These are phyloP conservation scores for Pangasius sanitwongsei DNA, from an alignment of 2,797 vertebrate species.

Conservation along the genomic window DNA sequence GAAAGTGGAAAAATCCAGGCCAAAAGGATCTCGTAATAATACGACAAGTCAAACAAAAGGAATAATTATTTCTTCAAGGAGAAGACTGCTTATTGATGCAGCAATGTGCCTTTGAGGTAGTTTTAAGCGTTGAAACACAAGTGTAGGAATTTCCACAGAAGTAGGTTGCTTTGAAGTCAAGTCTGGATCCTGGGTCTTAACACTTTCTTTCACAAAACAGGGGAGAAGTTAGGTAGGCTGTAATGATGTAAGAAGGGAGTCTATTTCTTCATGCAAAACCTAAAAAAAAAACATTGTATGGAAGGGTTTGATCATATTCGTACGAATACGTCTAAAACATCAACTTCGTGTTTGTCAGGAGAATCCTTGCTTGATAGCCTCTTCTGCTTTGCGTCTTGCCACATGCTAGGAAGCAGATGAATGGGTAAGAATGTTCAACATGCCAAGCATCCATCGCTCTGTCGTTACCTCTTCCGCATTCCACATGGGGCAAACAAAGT, in stretches of 20 bases:
- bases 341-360: background rate
- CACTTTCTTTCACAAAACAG: background rate
- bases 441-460: background rate
- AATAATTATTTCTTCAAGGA: background rate
- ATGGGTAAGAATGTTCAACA: background rate
- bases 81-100: background rate
- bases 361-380: background rate
- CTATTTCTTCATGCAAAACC: background rate
- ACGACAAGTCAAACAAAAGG: background rate
- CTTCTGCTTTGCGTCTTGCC: background rate
- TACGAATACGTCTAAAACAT: background rate
- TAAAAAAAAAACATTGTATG: background rate
- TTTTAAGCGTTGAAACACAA: background rate
- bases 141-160: background rate
- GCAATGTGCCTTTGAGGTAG: background rate
- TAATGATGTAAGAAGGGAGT: background rate
- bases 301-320: background rate
- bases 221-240: background rate
- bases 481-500: background rate
- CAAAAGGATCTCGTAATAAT: background rate
- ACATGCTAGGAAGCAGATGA: background rate
- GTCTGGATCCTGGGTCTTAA: background rate
- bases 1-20: background rate
- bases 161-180: background rate
- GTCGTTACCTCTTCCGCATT: background rate